Base-by-base conservation (phyloP, 2,888 invertebrate species). In the Norana najaformis region DNA sequence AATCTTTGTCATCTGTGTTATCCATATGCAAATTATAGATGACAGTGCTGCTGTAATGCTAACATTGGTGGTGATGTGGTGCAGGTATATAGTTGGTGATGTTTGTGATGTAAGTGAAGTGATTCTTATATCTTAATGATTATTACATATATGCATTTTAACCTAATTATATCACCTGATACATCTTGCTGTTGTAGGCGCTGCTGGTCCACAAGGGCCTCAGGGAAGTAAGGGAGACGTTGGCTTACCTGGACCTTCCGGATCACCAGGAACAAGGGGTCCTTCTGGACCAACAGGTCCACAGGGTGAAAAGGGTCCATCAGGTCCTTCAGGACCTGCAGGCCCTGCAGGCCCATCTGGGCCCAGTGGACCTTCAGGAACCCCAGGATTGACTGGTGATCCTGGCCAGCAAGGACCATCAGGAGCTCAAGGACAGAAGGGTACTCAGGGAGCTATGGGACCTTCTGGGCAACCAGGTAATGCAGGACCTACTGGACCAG, bases 201-300 rank as follows among this genome's bases (percentile, higher is more conserved):
- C 85, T 85, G 35, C 85, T 36, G 85, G 85, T 36, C 36, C 85
- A 85, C 85, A 85, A n/a, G 89, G 89, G 23, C 83, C 83, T 38
- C 38, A 82, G 14, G 89, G 89, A 36, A 69, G 36, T 34, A 83
- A 47, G 38, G 89, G 89, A 30, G 89, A 85, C 8, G 6, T 85
- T 47, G 90, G 90, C 38, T 47, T 37, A n/a, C 37, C 90, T 36
- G 90, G 91, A 89, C 83, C 90, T 2, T 35, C 85, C 14, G 91
- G 91, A n/a, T 88, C 89, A 38, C 47, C 95, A 93, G 97, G 97
- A n/a, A 96, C 96, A 47, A 35, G 37, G 18, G 91, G 91, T 36
- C 37, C 18, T n/a, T 37, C 90, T 37, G 91, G 90, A 30, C 37
- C 34, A 35, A n/a, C 41, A n/a, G 91, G 90, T 88, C 6, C 85